Base-by-base conservation (phyloP, 64 coral and sea anemone genomes). In the Stichodactyla helianthus region DNA sequence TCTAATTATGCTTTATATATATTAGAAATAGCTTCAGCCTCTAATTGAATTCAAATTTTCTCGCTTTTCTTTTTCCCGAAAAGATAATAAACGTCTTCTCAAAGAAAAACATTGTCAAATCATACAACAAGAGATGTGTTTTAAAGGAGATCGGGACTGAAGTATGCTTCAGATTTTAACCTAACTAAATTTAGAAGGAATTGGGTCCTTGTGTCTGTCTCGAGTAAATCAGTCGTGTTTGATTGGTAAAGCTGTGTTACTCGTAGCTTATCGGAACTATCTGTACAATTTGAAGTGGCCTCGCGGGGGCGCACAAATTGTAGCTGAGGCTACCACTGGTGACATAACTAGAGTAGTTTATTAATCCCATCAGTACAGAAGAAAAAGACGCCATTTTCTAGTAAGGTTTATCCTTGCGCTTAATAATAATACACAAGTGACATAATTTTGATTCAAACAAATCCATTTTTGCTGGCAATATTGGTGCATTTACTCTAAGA, bases 31-130 rank as follows among this genome's bases (percentile, higher is more conserved):
- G 68, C 68, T 27, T n/a, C 68, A 11, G 22, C 10, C 12, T 35
- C 68, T 74, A 74, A 74, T 74, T 74, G 68, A 25, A 74, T 74
- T 74, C 68, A 74, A 74, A 74, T 74, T n/a, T 31, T 74, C 25
- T 28, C 25, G 22, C 25, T 74, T 74, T 19, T 74, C 5, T 11
- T 25, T 26, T 35, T 74, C 25, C 68, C 25, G 10, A 10, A 31
- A 27, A 5, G 22, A 20, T 74, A 10, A 74, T 74, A 74, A 74
- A 9, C 68, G 7, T 31, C n/a, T 1, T 74, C 11, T 31, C 10
- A 27, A 11, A 27, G 10, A 74, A 74, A 10, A 74, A 26, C 25
- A 74, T 31, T 31, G 10, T 31, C 25, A 31, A 27, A 6, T 71
- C 6, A 71, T 28, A 0, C 6, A 74, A 0, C 20, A 1, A 31